These are phyloP conservation scores for Noctua janthe DNA, from an alignment of 2,888 invertebrate species.

Conservation along the genomic window DNA sequence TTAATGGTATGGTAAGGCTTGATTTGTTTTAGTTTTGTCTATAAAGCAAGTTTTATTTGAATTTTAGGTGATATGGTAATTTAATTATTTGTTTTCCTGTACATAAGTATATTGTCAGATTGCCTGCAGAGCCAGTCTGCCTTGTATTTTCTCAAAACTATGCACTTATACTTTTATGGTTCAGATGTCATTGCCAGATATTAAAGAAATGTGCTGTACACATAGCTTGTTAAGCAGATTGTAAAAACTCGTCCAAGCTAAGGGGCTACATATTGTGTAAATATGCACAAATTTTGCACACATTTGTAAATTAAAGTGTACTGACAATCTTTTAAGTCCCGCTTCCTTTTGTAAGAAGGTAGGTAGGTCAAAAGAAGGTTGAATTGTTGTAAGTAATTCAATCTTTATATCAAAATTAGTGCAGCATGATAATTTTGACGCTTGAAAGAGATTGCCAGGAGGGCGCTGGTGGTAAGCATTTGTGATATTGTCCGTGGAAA, in stretches of 20 bases:
- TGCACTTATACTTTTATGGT: neutral
- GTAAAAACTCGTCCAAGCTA: slow-evolving; percentile 22
- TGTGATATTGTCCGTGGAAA: neutral
- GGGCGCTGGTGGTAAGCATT: neutral
- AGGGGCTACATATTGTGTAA: slow-evolving; percentile 41
- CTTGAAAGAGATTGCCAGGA: neutral
- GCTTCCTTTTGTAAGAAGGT: too few relatives aligned
- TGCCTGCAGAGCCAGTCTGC: neutral
- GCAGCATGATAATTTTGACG: neutral
- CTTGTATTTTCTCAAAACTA: neutral
- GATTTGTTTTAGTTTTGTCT: slow-evolving; percentile 35
- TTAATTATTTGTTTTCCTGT: slow-evolving; percentile 24
- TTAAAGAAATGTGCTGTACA: neutral
- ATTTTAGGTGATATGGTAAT: slow-evolving; percentile 14
- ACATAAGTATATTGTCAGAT: neutral
- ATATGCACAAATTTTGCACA: slow-evolving; percentile 37
- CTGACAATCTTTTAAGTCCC: slow-evolving; percentile 24
- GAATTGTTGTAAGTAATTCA: neutral
- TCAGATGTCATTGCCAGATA: neutral
- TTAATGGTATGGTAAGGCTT: slow-evolving; percentile 47
- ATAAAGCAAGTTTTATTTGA: neutral
- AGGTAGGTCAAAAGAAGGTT: too few relatives aligned
- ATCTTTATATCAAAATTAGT: neutral
- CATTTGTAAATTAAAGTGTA: slow-evolving; percentile 46
- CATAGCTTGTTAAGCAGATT: slow-evolving; percentile 30